Conservation (phyloP, 2,113 vertebrate species). For the Charina bottae region DNA sequence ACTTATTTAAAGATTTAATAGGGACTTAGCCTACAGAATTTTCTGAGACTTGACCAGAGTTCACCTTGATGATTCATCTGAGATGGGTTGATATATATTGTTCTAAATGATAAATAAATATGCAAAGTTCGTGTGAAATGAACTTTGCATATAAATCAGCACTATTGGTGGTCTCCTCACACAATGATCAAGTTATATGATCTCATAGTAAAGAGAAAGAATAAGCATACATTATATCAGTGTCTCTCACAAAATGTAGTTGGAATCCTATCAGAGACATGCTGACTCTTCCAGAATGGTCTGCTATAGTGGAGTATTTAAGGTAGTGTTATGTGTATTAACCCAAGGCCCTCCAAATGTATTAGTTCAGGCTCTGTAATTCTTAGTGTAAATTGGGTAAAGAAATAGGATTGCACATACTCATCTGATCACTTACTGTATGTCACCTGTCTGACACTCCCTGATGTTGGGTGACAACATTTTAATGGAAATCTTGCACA, state of each 20-base stretch:
- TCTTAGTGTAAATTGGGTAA: neutral
- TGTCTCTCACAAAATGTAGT: neutral
- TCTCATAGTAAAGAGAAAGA: neutral
- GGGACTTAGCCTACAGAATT: neutral
- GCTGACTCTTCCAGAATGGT: neutral
- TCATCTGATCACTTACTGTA: neutral
- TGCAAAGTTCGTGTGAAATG: neutral
- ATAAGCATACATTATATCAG: neutral
- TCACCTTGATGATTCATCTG: neutral
- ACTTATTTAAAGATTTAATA: conserved; percentile 7
- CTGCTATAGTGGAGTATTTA: neutral
- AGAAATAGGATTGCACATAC: neutral
- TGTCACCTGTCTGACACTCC: neutral
- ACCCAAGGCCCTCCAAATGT: neutral
- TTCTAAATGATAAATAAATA: conserved; percentile 1
- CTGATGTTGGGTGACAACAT: neutral
- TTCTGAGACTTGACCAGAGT: neutral
- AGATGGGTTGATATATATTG: neutral
- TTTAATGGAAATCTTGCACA: neutral
- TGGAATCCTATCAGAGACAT: neutral
- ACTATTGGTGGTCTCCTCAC: neutral
- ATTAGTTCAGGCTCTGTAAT: neutral
- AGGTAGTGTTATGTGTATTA: neutral
- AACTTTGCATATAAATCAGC: neutral
- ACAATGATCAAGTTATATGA: neutral